phyloP scores from a whole-genome alignment of 1,140 invertebrate genomes.

The Eriocheir sinensis region DNA sequence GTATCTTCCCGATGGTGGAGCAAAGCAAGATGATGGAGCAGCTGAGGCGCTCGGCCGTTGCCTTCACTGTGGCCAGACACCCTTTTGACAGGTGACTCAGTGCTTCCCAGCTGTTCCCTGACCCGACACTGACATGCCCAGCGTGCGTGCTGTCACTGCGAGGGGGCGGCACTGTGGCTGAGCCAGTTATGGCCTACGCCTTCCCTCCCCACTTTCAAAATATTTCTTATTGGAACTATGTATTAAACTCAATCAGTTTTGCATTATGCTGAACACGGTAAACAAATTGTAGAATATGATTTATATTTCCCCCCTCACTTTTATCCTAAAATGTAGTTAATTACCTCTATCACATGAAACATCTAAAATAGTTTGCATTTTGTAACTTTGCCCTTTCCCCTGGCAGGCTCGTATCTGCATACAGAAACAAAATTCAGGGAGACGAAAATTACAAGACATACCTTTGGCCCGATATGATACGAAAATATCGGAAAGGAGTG shows the following conservation, averaged over 20 bases:
- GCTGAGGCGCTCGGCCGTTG: not conserved
- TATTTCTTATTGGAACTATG: too few species aligned
- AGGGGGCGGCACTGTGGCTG: too few species aligned
- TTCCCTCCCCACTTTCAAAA: too few species aligned
- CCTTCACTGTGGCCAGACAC: slow-evolving; percentile 60
- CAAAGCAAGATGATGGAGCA: not conserved
- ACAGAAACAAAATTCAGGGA: slow-evolving; percentile 68
- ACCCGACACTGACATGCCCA: too few species aligned
- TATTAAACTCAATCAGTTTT: too few species aligned
- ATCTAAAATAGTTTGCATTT: not conserved
- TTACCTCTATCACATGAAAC: not conserved
- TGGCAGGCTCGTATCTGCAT: slow-evolving; percentile 60
- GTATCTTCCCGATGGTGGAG: not conserved
- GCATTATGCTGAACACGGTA: too few species aligned
- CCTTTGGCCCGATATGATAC: not conserved
- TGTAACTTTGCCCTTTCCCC: not conserved
- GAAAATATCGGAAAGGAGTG: not conserved
- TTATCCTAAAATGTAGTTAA: too few species aligned
- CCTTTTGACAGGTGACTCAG: slow-evolving; percentile 48
- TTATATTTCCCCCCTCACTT: too few species aligned
- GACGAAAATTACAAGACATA: slow-evolving; percentile 51
- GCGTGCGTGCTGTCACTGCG: too few species aligned
- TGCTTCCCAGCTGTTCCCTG: too few species aligned
- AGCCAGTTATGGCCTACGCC: too few species aligned
- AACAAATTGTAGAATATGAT: too few species aligned